These are phyloP conservation scores for Enhydra lutris DNA, from an alignment of 2,113 vertebrate genomes.

Conservation along the genomic window DNA sequence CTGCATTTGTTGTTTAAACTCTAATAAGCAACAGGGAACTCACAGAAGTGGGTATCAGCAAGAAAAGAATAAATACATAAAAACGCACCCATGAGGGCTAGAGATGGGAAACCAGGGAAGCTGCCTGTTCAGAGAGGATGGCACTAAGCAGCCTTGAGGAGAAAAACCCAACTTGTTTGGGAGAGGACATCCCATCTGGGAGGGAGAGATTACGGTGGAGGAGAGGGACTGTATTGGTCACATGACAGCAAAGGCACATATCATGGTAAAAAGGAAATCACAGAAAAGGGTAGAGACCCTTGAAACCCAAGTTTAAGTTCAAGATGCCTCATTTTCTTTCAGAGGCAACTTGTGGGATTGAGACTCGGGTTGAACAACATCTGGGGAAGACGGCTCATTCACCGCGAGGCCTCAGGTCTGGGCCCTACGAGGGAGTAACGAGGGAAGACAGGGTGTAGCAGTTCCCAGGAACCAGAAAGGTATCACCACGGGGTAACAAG, in stretches of 20 bases:
- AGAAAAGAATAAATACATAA: background rate
- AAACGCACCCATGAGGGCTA: background rate
- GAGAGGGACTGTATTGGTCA: background rate
- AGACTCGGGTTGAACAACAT: background rate
- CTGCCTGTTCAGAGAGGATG: background rate
- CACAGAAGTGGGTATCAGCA: background rate
- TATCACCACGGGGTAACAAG: background rate
- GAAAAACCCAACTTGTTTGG: background rate
- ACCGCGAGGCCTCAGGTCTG: rapidly evolving
- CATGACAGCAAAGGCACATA: background rate
- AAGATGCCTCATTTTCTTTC: background rate
- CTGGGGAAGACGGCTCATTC: rapidly evolving
- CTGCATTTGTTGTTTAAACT: background rate
- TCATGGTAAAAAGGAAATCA: background rate
- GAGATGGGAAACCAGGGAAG: background rate
- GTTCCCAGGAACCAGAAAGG: background rate
- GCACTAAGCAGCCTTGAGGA: background rate
- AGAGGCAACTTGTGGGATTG: background rate
- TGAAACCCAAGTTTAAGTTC: background rate
- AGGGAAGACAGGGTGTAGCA: background rate
- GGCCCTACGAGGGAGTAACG: background rate
- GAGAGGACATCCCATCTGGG: background rate
- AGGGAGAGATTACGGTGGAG: background rate
- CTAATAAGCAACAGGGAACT: background rate
- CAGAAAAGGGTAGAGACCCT: background rate